Evolutionary conservation across 2,888 invertebrate genomes (phyloP).

Genomic region (Drosophila crucigera): DNA sequence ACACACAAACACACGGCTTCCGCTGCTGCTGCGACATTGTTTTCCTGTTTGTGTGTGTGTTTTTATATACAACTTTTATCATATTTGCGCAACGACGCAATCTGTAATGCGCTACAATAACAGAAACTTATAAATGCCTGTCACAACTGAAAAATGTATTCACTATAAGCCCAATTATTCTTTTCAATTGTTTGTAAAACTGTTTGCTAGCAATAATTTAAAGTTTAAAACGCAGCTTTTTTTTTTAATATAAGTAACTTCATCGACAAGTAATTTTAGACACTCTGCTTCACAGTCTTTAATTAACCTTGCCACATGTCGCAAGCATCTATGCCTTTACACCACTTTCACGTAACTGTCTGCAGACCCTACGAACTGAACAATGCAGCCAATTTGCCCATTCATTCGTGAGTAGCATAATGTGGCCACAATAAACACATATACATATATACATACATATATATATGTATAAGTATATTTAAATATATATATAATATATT

Average conservation of each 20-base stretch:
- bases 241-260: neutral
- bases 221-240: neutral
- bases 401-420: conserved; percentile 43
- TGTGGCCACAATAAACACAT: conserved; percentile 32
- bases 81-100: conserved; percentile 17
- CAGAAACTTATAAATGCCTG: neutral
- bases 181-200: conserved; percentile 16
- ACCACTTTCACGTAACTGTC: conserved; percentile 24
- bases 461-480: conserved; percentile 2
- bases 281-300: conserved; percentile 1
- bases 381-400: conserved; percentile 48
- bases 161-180: neutral
- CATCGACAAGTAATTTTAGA: neutral
- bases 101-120: conserved; percentile 38
- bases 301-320: conserved; percentile 25
- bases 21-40: conserved; percentile 52
- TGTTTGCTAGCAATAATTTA: neutral
- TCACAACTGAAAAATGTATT: neutral
- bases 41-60: conserved; percentile 34
- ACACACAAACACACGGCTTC: conserved; percentile 19
- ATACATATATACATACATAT: conserved; percentile 4
- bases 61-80: conserved; percentile 36
- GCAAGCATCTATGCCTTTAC: conserved; percentile 16
- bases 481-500: neutral
- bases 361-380: conserved; percentile 37